These are phyloP conservation scores for Spea bombifrons DNA, from an alignment of 2,113 vertebrate species.

Conservation along the genomic window DNA sequence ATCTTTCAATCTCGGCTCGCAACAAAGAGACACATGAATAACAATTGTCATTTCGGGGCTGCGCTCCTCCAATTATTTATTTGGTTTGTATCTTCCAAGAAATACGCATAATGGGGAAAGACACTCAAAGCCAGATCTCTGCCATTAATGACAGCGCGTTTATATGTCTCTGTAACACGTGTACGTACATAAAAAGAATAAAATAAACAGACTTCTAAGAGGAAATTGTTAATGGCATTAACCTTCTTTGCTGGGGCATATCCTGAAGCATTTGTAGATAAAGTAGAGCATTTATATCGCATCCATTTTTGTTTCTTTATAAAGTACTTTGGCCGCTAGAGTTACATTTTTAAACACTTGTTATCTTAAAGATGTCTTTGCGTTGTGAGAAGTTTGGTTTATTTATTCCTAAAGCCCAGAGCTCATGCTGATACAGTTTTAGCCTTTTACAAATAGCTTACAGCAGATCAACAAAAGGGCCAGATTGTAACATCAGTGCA, in stretches of 20 bases:
- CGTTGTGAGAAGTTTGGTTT: constrained; percentile 2
- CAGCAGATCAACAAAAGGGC: not conserved
- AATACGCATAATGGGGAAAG: constrained; percentile 76
- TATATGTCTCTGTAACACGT: constrained; percentile 66
- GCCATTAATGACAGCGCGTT: constrained; percentile 70
- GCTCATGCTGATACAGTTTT: not conserved
- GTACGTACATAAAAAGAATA: constrained; percentile 45
- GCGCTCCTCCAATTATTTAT: constrained; percentile 83
- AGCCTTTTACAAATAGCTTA: not conserved
- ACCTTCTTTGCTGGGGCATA: constrained; percentile 32
- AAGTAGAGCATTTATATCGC: constrained; percentile 20
- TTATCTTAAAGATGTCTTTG: not conserved
- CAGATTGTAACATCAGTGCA: not conserved
- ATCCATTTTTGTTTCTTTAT: constrained; percentile 19
- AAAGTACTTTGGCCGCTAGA: constrained; percentile 3
- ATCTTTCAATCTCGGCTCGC: constrained; percentile 71
- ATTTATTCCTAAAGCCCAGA: not conserved
- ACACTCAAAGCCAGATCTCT: constrained; percentile 77
- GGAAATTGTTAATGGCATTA: constrained; percentile 55
- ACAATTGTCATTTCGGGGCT: constrained; percentile 73
- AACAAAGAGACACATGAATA: constrained; percentile 79
- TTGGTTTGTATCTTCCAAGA: constrained; percentile 73
- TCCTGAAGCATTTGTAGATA: constrained; percentile 30
- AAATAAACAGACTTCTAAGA: constrained; percentile 49
- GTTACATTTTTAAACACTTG: not conserved